These are phyloP conservation scores for Azorinus chamasolen DNA, from an alignment of 2,888 invertebrate species.

Conservation along the genomic window DNA sequence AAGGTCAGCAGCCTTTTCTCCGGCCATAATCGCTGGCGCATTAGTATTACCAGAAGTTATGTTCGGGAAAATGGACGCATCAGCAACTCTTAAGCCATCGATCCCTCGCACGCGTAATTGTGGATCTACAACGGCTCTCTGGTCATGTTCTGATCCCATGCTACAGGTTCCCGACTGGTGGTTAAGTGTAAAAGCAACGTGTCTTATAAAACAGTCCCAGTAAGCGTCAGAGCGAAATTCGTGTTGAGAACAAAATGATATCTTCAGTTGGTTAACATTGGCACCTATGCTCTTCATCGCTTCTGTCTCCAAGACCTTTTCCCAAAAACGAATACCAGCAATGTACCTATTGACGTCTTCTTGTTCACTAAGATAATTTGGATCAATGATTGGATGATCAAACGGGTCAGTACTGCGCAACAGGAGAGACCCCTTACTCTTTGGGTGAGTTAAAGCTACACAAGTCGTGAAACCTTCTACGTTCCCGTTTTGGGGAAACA, in stretches of 20 bases:
- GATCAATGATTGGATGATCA: conserved; percentile 35
- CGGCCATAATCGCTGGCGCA: conserved; percentile 43
- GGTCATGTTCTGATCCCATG: conserved; percentile 88
- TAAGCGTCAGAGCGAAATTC: conserved; percentile 39
- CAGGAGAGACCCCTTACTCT: conserved; percentile 14
- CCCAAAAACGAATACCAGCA: conserved; percentile 19
- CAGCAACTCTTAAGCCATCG: conserved; percentile 35
- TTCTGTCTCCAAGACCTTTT: conserved; percentile 35
- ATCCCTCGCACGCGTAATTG: conserved; percentile 76
- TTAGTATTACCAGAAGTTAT: conserved; percentile 44
- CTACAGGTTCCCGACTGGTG: conserved; percentile 92
- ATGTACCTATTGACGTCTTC: conserved; percentile 22
- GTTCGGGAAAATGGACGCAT: conserved; percentile 46
- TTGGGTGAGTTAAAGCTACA: conserved; percentile 19
- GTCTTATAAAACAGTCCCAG: conserved; percentile 51
- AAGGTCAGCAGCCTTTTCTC: conserved; percentile 47
- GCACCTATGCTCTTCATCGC: conserved; percentile 49
- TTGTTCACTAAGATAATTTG: conserved; percentile 22
- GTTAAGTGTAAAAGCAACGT: conserved; percentile 51
- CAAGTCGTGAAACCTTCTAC: conserved; percentile 16
- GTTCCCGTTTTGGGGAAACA: not conserved
- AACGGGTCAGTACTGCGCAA: conserved; percentile 28
- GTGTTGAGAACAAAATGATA: conserved; percentile 34
- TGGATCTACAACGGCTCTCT: conserved; percentile 90
- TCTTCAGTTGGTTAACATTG: conserved; percentile 33